Base-by-base conservation (phyloP, 1,140 invertebrate species). In the Plectrocnemia conspersa region DNA sequence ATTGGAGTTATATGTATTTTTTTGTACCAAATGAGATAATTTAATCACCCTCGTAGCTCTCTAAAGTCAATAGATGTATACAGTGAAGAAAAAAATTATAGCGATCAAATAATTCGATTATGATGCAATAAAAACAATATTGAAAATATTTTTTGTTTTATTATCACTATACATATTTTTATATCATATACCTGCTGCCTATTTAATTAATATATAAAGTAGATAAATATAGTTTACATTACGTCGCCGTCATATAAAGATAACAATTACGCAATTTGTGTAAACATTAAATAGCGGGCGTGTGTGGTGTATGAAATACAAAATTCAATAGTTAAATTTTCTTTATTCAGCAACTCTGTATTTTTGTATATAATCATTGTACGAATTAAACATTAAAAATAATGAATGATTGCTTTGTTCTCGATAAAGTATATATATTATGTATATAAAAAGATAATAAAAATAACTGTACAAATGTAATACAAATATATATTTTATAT, bases 311-410 rank as follows among this genome's bases (percentile, higher is more conserved):
- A 29, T 42, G 6, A 42, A 21, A 42, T 24, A 29, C 11, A 46
- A 47, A 47, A 18, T 47, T 16, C 1, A 19, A 10, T 33, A 29
- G 2, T 33, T 47, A 25, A 33, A 47, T 47, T n/a, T 24, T 47
- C 45, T 47, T 47, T 47, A 47, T 47, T 47, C 18, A 47, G 45
- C 45, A 47, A 24, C 27, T 47, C 13, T 36, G n/a, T n/a, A n/a
- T n/a, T n/a, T n/a, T 23, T 11, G 19, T 47, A 47, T 24, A 47
- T 32, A 47, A 35, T 18, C 35, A 32, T 47, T 35, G n/a, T n/a
- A 47, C 11, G n/a, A 47, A 24, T 47, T 47, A 32, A 33, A 15
- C 22, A 16, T 47, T 47, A 47, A 46, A n/a, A n/a, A n/a, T 22
- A 46, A 47, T 47, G 19, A 18, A 47, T 47, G 27, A 47, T 32